These are phyloP conservation scores for Lycophotia porphyrea DNA, from an alignment of 2,888 invertebrate genomes.

Conservation along the genomic window DNA sequence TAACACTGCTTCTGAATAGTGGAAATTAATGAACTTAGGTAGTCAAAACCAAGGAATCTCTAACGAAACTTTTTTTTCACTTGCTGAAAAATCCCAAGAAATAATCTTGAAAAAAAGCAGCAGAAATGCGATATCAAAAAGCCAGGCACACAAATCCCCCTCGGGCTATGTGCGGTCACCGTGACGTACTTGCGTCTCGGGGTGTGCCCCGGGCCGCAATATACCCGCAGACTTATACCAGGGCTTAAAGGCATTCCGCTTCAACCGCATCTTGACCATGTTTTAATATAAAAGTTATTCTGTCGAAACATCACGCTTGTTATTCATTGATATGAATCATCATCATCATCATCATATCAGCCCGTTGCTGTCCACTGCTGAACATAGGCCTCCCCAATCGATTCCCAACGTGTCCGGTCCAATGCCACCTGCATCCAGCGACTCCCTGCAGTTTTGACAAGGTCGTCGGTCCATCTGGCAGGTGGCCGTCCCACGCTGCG, in stretches of 20 bases:
- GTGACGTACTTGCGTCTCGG: background rate
- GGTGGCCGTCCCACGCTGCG: too few relatives aligned
- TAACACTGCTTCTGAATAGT: too few relatives aligned
- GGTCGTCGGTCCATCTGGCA: too few relatives aligned
- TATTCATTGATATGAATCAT: too few relatives aligned
- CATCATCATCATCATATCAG: too few relatives aligned
- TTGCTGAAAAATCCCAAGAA: background rate
- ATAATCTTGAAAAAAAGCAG: background rate
- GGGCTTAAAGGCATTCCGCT: conserved; percentile 7
- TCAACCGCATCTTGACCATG: background rate
- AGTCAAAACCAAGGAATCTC: background rate
- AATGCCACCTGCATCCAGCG: too few relatives aligned
- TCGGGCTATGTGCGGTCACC: conserved; percentile 11
- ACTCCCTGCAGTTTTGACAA: too few relatives aligned
- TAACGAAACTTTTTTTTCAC: background rate
- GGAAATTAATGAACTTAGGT: background rate
- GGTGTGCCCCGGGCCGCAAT: conserved; percentile 1
- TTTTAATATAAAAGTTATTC: conserved; percentile 1
- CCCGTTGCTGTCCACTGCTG: too few relatives aligned
- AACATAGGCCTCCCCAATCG: too few relatives aligned
- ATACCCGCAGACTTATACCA: background rate
- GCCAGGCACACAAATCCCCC: background rate
- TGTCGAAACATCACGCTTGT: background rate
- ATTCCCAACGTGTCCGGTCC: too few relatives aligned
- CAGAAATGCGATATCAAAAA: background rate